Conservation (phyloP, 2,888 invertebrate species). For the Eupithecia tripunctaria region DNA sequence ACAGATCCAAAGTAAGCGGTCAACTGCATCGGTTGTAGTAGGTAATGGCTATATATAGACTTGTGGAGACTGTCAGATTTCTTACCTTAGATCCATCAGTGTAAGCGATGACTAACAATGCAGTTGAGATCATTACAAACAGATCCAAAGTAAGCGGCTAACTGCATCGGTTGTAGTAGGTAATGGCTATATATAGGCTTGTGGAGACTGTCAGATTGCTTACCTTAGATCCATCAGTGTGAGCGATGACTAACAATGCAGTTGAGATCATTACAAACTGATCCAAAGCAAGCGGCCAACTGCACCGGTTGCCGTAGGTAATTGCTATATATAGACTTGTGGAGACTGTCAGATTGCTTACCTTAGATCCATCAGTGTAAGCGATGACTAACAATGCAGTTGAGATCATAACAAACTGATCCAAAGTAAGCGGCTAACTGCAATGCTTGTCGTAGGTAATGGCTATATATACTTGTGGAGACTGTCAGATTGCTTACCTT, state of each 20-base stretch:
- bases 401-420: constrained; percentile 87
- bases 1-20: no score
- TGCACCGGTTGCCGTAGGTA: constrained; percentile 90
- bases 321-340: constrained; percentile 83
- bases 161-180: constrained; percentile 91
- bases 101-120: constrained; percentile 88
- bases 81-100: constrained; percentile 87
- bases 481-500: constrained; percentile 90
- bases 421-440: constrained; percentile 91
- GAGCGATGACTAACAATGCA: constrained; percentile 88
- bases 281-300: constrained; percentile 90
- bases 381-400: constrained; percentile 88
- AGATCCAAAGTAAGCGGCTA: no score
- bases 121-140: no score
- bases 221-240: constrained; percentile 88
- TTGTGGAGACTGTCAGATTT: no score
- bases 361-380: constrained; percentile 87
- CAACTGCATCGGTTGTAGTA: no score
- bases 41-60: no score
- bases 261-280: constrained; percentile 87
- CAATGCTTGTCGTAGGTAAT: constrained; percentile 89
- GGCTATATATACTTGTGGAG: constrained; percentile 84
- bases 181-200: constrained; percentile 82
- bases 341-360: constrained; percentile 89
- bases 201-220: constrained; percentile 88